Evolutionary conservation across 2,797 vertebrate species (phyloP).

Genomic region (Glyptemys insculpta): DNA sequence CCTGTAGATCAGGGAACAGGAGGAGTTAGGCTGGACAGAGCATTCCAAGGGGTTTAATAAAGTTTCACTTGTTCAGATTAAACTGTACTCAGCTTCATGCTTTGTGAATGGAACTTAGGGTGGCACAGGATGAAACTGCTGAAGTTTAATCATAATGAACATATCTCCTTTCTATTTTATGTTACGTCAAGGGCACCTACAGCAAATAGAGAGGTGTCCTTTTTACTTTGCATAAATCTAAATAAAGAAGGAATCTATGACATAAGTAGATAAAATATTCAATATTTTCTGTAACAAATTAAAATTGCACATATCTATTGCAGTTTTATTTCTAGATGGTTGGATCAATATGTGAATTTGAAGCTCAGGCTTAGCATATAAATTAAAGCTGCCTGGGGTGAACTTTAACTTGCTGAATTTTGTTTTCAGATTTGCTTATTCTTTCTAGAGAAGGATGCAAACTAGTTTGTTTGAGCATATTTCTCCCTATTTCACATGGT

Average conservation of each 20-base stretch:
- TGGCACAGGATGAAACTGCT: background rate
- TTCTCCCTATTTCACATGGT: background rate
- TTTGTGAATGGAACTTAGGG: background rate
- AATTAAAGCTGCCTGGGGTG: background rate
- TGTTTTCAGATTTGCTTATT: background rate
- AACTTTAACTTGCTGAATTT: background rate
- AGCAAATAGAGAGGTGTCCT: background rate
- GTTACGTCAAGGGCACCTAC: background rate
- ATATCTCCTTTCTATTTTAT: background rate
- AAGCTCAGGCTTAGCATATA: background rate
- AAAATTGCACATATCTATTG: background rate
- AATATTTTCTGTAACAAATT: background rate
- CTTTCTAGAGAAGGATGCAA: background rate
- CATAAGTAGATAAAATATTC: background rate
- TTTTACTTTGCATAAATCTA: background rate
- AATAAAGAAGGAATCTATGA: background rate
- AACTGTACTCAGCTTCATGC: background rate
- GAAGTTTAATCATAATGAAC: background rate
- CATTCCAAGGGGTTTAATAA: background rate
- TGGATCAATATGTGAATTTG: background rate
- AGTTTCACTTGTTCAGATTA: background rate
- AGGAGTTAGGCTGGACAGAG: background rate
- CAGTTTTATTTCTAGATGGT: background rate
- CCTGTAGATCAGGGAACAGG: background rate
- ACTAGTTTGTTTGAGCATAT: background rate